phyloP scores from a whole-genome alignment of 2,888 invertebrate species.

The Deilephila elpenor region DNA sequence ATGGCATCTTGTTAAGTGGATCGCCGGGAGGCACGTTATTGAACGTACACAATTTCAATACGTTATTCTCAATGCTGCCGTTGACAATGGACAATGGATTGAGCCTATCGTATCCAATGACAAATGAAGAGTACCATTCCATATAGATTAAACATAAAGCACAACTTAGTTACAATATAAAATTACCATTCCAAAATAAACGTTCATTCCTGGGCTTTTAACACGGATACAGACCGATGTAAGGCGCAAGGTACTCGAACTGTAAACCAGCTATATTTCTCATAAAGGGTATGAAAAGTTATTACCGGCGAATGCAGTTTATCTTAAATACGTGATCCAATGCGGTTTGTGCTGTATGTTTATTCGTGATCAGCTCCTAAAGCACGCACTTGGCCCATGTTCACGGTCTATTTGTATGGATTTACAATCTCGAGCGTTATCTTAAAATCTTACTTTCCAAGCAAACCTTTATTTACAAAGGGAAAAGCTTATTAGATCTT shows the following conservation, averaged over 20 bases:
- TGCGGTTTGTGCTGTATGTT: conserved; percentile 24
- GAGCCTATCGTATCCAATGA: background rate
- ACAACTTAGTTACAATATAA: background rate
- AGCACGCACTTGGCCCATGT: conserved; percentile 20
- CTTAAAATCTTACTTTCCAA: conserved; percentile 11
- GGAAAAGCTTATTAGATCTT: background rate
- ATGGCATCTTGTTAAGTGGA: background rate
- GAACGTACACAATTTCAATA: background rate
- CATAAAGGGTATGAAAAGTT: conserved; percentile 19
- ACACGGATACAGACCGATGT: background rate
- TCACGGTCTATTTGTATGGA: conserved; percentile 18
- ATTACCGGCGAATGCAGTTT: conserved; percentile 18
- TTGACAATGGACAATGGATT: conserved; percentile 16
- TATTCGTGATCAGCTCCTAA: conserved; percentile 28
- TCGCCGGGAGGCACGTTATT: background rate
- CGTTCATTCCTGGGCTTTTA: too few relatives aligned
- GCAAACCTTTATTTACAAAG: background rate
- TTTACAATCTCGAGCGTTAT: conserved; percentile 21
- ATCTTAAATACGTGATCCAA: conserved; percentile 16
- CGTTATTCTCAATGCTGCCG: background rate
- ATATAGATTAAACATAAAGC: background rate
- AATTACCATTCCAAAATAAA: background rate
- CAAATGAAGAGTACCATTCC: conserved; percentile 5
- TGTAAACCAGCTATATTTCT: background rate
- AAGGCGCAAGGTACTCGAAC: background rate